Base-by-base conservation (phyloP, 2,113 vertebrate genomes). In the Orycteropus afer region DNA sequence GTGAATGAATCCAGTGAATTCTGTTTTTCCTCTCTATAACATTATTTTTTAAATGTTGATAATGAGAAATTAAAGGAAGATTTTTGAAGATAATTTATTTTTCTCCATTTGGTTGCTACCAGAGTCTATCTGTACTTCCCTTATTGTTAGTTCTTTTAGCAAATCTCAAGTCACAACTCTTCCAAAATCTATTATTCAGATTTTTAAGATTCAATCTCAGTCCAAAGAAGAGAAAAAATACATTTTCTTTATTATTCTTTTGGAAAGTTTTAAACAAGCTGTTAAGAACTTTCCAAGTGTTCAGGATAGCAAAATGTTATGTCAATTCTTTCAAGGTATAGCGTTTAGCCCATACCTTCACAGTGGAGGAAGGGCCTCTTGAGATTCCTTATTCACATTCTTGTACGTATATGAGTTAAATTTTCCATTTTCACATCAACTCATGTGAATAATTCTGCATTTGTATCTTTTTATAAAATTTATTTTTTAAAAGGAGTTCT, bases 401-500 rank as follows among this genome's bases (percentile, higher is more conserved):
- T 90, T 37, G 13, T 81, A 22, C 34, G 7, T 55, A 20, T 67
- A 4, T 53, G 10, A 93, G 10, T 86, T 91, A 86, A 45, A 85
- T 81, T 88, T 23, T 79, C n/a, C 11, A 73, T 49, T 95, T 14
- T 92, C 51, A 59, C 55, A 65, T 83, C 40, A 95, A 91, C 94
- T 92, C 77, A 63, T n/a, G n/a, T n/a, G 74, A 86, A 85, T 29
- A 88, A 81, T 93, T 94, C 51, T 92, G 45, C 74, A 91, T 94
- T 81, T 34, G 27, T 79, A 76, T 86, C 8, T 84, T 80, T 94
- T 78, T 55, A 10, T 67, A 25, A 90, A 83, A n/a, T n/a, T 76
- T 81, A 5, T 76, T 32, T 83, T 94, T 34, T 3, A 85, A 53
- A 47, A 55, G 1, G 84, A 42, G 3, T 51, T 86, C 25, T 59